These are phyloP conservation scores for Pseudorasbora parva DNA, from an alignment of 2,113 vertebrate genomes.

Conservation along the genomic window DNA sequence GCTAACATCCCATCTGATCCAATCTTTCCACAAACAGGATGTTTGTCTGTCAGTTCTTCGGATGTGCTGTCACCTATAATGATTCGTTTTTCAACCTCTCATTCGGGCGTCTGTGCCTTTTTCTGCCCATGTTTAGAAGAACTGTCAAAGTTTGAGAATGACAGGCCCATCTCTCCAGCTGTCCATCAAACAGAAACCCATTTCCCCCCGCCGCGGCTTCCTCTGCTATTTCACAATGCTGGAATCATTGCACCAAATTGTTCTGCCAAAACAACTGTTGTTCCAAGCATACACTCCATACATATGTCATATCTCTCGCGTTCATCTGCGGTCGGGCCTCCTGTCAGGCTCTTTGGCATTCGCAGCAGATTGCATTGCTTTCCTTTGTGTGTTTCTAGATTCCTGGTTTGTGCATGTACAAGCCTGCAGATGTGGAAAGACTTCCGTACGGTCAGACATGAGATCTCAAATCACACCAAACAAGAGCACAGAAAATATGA, in stretches of 20 bases:
- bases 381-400: background rate
- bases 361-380: slow-evolving; percentile 1
- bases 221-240: slow-evolving; percentile 14
- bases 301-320: background rate
- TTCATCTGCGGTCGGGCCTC: background rate
- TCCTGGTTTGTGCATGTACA: background rate
- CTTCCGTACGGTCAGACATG: background rate
- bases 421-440: background rate
- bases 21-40: slow-evolving; percentile 25
- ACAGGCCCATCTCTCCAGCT: slow-evolving; percentile 31
- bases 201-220: slow-evolving; percentile 6
- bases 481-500: background rate
- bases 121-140: slow-evolving; percentile 27
- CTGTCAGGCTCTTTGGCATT: slow-evolving; percentile 11
- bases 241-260: slow-evolving; percentile 26
- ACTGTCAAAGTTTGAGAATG: slow-evolving; percentile 38
- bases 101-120: slow-evolving; percentile 14
- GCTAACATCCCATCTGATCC: slow-evolving; percentile 4
- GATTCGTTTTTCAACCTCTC: slow-evolving; percentile 38
- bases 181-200: slow-evolving; percentile 26
- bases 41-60: slow-evolving; percentile 14
- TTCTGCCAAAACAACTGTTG: slow-evolving; percentile 34
- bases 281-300: background rate
- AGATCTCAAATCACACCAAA: too few species aligned
- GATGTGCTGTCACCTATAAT: slow-evolving; percentile 37